A percentile compares a stretch with the other conserved stretches of the same genome.
phyloP scores from a whole-genome alignment of 2,113 vertebrate genomes.

The Rafetus swinhoei region DNA sequence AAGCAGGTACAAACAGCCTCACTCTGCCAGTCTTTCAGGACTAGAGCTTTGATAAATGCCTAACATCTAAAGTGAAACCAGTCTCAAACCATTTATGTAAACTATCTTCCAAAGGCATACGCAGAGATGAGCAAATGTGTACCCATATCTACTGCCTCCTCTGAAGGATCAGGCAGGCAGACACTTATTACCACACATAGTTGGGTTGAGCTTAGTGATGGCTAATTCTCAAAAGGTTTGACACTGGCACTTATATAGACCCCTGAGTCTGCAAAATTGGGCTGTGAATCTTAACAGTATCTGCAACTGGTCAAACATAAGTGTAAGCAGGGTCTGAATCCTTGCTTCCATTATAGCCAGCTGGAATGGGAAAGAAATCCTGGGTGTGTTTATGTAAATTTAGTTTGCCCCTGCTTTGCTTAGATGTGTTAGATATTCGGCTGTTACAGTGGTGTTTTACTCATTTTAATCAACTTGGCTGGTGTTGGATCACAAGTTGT shows the following conservation, averaged over 20 bases:
- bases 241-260: too few relatives aligned
- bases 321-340: too few relatives aligned
- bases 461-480: too few relatives aligned
- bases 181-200: background rate
- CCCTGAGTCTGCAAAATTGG: background rate
- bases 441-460: too few relatives aligned
- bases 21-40: fast-evolving
- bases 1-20: background rate
- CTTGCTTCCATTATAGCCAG: too few relatives aligned
- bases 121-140: background rate
- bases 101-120: background rate
- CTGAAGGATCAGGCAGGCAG: background rate
- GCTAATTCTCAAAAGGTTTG: too few relatives aligned
- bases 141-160: background rate
- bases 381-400: too few relatives aligned
- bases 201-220: background rate
- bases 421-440: too few relatives aligned
- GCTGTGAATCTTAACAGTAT: background rate
- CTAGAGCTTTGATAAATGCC: background rate
- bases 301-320: background rate
- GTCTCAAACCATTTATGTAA: background rate
- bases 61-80: background rate
- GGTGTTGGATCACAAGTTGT: too few relatives aligned
- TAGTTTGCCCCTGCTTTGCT: too few relatives aligned
- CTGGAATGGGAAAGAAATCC: too few relatives aligned